These are phyloP conservation scores for Hippocampus kuda DNA, from an alignment of 2,797 vertebrate species.

Conservation along the genomic window DNA sequence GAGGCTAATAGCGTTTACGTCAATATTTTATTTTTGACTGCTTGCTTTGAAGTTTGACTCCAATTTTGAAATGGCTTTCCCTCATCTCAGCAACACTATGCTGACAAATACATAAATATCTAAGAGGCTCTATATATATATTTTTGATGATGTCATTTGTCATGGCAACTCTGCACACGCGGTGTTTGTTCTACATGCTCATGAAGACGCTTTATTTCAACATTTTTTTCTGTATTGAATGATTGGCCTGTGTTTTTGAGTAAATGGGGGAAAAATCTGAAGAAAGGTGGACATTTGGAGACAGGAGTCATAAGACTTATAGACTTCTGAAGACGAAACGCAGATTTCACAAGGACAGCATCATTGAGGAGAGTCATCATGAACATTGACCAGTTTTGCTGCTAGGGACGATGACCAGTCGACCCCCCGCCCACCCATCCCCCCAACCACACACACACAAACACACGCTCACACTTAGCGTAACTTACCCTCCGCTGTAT, in stretches of 20 bases:
- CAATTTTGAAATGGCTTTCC: constrained; percentile 48
- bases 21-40: constrained; percentile 33
- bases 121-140: constrained; percentile 52
- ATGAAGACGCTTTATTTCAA: constrained; percentile 37
- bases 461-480: constrained; percentile 11
- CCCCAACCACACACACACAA: no score
- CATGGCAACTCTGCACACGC: constrained; percentile 23
- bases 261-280: constrained; percentile 46
- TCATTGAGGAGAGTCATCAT: constrained; percentile 22
- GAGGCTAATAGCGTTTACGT: constrained; percentile 35
- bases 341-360: constrained; percentile 6
- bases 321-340: constrained; percentile 20
- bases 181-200: constrained; percentile 39
- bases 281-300: constrained; percentile 40
- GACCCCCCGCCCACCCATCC: constrained; percentile 7
- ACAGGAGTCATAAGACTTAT: constrained; percentile 29
- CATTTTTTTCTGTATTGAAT: constrained; percentile 33
- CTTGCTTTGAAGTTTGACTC: background rate
- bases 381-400: constrained; percentile 58
- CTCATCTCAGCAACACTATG: constrained; percentile 51
- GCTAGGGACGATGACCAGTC: constrained; percentile 29
- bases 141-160: constrained; percentile 55
- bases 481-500: constrained; percentile 8
- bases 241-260: constrained; percentile 49
- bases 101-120: constrained; percentile 34